Conservation (phyloP, 2,888 invertebrate species). For the Trichopoda pennipes region DNA sequence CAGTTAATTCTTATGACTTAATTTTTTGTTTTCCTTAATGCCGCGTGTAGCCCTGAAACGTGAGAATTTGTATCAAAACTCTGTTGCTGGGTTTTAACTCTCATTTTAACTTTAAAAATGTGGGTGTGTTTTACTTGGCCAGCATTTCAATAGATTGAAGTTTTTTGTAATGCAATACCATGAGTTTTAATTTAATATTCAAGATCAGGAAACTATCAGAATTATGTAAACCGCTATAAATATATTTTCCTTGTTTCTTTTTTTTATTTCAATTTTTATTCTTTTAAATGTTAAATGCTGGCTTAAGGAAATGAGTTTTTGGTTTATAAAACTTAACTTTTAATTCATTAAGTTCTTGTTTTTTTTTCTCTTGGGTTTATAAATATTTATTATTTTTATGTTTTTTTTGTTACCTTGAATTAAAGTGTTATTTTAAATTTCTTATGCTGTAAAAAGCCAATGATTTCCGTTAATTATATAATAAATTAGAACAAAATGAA, state of each 20-base stretch:
- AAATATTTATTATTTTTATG: too few relatives aligned
- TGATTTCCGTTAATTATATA: slow-evolving; percentile 56
- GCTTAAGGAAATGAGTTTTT: slow-evolving; percentile 38
- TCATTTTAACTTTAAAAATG: slow-evolving; percentile 38
- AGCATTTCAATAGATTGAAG: not conserved
- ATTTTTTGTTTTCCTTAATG: not conserved
- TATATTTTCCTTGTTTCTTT: not conserved
- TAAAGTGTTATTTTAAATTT: too few relatives aligned
- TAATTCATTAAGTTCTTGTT: too few relatives aligned
- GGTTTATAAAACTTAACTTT: not conserved
- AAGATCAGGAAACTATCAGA: slow-evolving; percentile 59
- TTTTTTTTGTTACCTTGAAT: too few relatives aligned
- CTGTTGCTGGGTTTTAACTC: slow-evolving; percentile 5
- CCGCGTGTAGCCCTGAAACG: slow-evolving; percentile 61
- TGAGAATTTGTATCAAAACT: slow-evolving; percentile 50
- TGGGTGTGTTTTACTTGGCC: slow-evolving; percentile 51
- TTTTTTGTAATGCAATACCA: slow-evolving; percentile 17
- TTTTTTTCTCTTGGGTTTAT: too few relatives aligned
- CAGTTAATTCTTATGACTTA: slow-evolving; percentile 2
- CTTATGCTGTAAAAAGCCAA: slow-evolving; percentile 8
- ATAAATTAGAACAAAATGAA: slow-evolving; percentile 40
- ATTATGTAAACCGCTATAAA: slow-evolving; percentile 54
- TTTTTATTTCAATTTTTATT: not conserved
- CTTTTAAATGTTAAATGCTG: not conserved
- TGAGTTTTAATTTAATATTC: slow-evolving; percentile 40